Evolutionary conservation across 2,797 vertebrate species (phyloP).

Genomic region (Cossypha caffra): DNA sequence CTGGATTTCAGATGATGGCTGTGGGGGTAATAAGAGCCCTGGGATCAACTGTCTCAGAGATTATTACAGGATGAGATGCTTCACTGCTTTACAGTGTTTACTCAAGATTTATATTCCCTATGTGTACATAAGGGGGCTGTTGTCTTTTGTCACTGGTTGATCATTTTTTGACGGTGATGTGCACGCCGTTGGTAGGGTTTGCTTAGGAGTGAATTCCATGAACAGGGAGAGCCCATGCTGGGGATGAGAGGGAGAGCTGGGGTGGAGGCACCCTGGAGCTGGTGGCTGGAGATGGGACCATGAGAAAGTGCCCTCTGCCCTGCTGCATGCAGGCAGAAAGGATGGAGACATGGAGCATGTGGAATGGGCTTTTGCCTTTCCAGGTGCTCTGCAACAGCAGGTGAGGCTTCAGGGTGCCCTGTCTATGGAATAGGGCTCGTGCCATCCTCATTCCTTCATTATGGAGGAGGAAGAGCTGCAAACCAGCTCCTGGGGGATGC

Average conservation of each 20-base stretch:
- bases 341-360: rapidly evolving
- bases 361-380: neutral
- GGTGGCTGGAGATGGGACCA: neutral
- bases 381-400: neutral
- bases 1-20: slow-evolving; percentile 38
- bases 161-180: neutral
- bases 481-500: neutral
- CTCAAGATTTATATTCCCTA: slow-evolving; percentile 58
- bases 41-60: slow-evolving; percentile 61
- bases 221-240: neutral
- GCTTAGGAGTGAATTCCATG: neutral
- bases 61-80: slow-evolving; percentile 68
- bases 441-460: neutral
- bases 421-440: neutral
- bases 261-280: neutral
- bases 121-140: neutral
- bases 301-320: neutral
- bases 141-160: neutral
- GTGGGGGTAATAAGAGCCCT: slow-evolving; percentile 61
- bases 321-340: neutral
- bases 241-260: neutral
- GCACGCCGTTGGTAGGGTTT: rapidly evolving
- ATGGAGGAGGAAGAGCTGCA: neutral
- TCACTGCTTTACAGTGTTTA: slow-evolving; percentile 61
- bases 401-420: neutral